Percentiles rank a stretch among this genome's conserved stretches.
Conservation (phyloP, 2,113 vertebrate genomes). For the Corythoichthys intestinalis region DNA sequence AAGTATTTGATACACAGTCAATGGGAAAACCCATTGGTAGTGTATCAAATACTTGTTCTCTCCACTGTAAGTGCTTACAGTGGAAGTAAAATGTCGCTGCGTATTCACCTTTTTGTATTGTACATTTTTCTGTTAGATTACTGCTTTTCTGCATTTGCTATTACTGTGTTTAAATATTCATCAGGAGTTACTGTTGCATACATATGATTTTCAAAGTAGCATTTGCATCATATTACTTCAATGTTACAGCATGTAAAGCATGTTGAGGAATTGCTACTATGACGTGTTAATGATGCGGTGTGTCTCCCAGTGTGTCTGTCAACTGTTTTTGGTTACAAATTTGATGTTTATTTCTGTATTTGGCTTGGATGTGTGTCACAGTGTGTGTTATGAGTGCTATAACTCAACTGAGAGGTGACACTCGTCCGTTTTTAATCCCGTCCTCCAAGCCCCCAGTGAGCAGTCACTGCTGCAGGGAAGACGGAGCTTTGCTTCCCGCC, state of each 20-base stretch:
- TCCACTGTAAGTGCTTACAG: slow-evolving; percentile 12
- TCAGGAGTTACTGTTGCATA: neutral
- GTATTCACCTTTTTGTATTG: neutral
- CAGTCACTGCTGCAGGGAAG: slow-evolving; percentile 71
- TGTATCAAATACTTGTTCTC: too few species aligned
- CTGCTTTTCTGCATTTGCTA: neutral
- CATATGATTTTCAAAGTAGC: neutral
- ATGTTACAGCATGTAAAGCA: neutral
- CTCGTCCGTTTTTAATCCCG: slow-evolving; percentile 70
- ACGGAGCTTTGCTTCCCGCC: slow-evolving; percentile 54
- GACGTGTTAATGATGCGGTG: slow-evolving; percentile 20
- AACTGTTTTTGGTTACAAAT: slow-evolving; percentile 25
- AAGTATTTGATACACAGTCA: too few species aligned
- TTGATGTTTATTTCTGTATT: slow-evolving; percentile 19
- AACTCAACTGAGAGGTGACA: slow-evolving; percentile 71
- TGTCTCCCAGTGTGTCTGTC: slow-evolving; percentile 14
- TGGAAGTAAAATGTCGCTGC: neutral
- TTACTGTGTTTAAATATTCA: slow-evolving; percentile 5
- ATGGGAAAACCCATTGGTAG: too few species aligned
- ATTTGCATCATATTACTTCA: slow-evolving; percentile 5
- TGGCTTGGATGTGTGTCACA: slow-evolving; percentile 48
- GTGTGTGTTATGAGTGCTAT: slow-evolving; percentile 75
- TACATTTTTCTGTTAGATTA: slow-evolving; percentile 6
- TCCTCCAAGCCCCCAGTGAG: slow-evolving; percentile 71
- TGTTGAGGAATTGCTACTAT: slow-evolving; percentile 4